Evolutionary conservation across 2,888 invertebrate genomes (phyloP), one percentile per base, ranked within the genome.

Genomic region (Petrophora chlorosata): DNA sequence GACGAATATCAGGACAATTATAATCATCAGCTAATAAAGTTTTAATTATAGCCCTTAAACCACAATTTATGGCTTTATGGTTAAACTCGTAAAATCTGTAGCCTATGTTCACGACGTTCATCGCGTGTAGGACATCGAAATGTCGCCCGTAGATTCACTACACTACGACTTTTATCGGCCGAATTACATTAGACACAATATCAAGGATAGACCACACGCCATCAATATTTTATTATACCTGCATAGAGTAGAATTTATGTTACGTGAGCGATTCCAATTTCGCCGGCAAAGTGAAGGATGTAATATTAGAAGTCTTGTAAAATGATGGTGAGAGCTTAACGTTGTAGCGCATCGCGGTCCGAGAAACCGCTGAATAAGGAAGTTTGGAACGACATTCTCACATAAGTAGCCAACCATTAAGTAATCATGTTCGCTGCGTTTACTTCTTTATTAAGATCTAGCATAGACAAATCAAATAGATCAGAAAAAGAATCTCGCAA

Each of bases 361-460:
- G 16, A 7, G 15, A 30, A 30, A 44, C 41, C 25, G 10, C 19
- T 15, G 30, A 36, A 35, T 44, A 25, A 38, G 36, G 42, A 39
- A 28, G 26, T 44, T 38, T 36, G 33, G 26, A 51, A 41, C 22
- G 25, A 42, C 23, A 17, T 43, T 34, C 40, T 22, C 39, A 49
- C 32, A 43, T 28, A 46, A 30, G 4, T 25, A 40, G 25, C 30
- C 10, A 19, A 36, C 22, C 17, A 53, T 39, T 33, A 34, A 32
- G 30, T 45, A 32, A 12, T 35, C 23, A 32, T 32, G 36, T 17
- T 38, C 38, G 29, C 13, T 35, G 41, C 15, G 33, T 29, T 47
- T 49, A 22, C 26, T 29, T 19, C 23, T 40, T 42, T 63, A 64
- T 59, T 50, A n/a, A n/a, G n/a, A n/a, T n/a, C n/a, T n/a, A n/a